Conservation (phyloP, 2,888 invertebrate species). For the Pandemis corylana region DNA sequence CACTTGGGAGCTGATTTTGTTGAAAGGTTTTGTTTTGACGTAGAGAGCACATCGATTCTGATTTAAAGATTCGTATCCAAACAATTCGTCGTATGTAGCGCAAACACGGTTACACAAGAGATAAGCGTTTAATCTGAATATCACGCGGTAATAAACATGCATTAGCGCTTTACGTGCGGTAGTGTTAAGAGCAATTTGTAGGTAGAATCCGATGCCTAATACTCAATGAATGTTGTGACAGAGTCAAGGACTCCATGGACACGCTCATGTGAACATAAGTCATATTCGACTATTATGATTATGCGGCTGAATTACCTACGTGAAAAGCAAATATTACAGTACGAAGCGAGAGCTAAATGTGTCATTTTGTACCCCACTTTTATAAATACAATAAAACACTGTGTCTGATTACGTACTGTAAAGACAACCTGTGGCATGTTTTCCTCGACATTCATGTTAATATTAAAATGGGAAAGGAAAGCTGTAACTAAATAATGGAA, state of each 20-base stretch:
- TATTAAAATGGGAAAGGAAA: neutral
- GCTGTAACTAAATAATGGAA: neutral
- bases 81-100: constrained; percentile 53
- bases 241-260: constrained; percentile 61
- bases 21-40: constrained; percentile 49
- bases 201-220: constrained; percentile 30
- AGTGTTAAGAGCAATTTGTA: constrained; percentile 36
- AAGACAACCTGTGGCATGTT: constrained; percentile 39
- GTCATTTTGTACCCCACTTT: neutral
- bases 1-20: constrained; percentile 62
- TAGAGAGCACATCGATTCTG: constrained; percentile 43
- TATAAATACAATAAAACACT: neutral
- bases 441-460: neutral
- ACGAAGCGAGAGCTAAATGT: neutral
- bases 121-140: constrained; percentile 80
- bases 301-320: constrained; percentile 6
- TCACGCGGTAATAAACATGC: constrained; percentile 76
- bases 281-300: constrained; percentile 33
- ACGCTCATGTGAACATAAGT: constrained; percentile 47
- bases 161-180: constrained; percentile 60
- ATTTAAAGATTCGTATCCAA: constrained; percentile 48
- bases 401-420: constrained; percentile 28
- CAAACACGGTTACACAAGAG: constrained; percentile 71
- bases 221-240: constrained; percentile 54
- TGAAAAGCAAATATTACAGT: constrained; percentile 17